Evolutionary conservation across 2,113 vertebrate species (phyloP), one percentile per base, ranked within the genome.

Genomic region (Phylloscopus trochiloides): DNA sequence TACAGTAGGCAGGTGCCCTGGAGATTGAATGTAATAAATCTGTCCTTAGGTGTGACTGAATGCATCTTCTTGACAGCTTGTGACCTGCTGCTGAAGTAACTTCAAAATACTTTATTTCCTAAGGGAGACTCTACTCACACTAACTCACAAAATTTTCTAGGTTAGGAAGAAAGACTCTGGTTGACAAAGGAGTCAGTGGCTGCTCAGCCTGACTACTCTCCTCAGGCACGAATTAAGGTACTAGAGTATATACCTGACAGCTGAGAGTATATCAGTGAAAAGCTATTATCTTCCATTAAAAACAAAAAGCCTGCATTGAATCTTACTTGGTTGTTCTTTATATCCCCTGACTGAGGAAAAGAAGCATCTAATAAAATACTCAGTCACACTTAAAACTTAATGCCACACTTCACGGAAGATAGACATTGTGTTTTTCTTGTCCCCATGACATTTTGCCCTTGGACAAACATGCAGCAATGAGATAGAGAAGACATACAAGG

Each of bases 91-190:
- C 40, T 78, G 31, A 88, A 91, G 62, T 32, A 93, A 50, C 65
- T 93, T 97, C 73, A 80, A 67, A 94, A 88, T 68, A 68, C 68
- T 96, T 74, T 48, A 62, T 86, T 91, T 95, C 87, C 72, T 88
- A 86, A 51, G 50, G 78, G 74, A 79, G 17, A 58, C 57, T 81
- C 57, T 57, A 34, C 71, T 94, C 7, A 14, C 3, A 24, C 31
- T 61, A 84, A 87, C 75, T 75, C 84, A 93, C 55, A 83, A 76
- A 50, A 77, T 54, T 43, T 74, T 73, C 63, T 40, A 75, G 52
- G 51, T 73, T 94, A 79, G 67, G 68, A 93, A 85, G 61, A 87
- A 86, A 91, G 58, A 25, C 32, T 72, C 12, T 22, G 65, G 40
- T 67, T 92, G 68, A 88, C 75, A 91, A 77, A 94, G 34, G 32